Evolutionary conservation across 2,113 vertebrate genomes (phyloP).

Genomic region (Naja naja): DNA sequence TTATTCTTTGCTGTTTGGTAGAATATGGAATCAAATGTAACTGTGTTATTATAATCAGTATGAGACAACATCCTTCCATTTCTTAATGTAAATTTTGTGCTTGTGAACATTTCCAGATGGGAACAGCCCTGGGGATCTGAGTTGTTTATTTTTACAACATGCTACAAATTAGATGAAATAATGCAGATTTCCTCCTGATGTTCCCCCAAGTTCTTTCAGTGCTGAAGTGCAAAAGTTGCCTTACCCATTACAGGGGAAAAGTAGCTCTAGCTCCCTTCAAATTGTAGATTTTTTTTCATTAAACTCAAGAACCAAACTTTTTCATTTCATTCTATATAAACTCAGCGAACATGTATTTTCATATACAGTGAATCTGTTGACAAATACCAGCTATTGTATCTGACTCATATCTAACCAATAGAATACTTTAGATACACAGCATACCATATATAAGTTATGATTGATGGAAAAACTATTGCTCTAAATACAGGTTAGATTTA

Average conservation of each 20-base stretch:
- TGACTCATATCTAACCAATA: conserved; percentile 62
- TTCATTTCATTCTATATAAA: not conserved
- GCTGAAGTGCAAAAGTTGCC: conserved; percentile 18
- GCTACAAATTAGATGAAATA: conserved; percentile 53
- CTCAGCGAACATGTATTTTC: conserved; percentile 40
- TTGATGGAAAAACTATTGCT: conserved; percentile 53
- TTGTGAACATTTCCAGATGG: conserved; percentile 66
- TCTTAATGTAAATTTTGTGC: conserved; percentile 54
- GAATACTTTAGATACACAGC: conserved; percentile 51
- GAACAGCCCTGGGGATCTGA: conserved; percentile 59
- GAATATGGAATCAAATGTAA: conserved; percentile 25
- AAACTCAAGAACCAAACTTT: conserved; percentile 16
- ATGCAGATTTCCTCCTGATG: conserved; percentile 45
- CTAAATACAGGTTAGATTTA: conserved; percentile 19
- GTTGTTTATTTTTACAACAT: conserved; percentile 65
- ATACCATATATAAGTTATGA: conserved; percentile 58
- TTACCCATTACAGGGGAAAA: conserved; percentile 5
- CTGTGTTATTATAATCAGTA: conserved; percentile 30
- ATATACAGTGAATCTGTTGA: conserved; percentile 52
- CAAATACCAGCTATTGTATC: conserved; percentile 62
- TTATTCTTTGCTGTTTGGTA: conserved; percentile 30
- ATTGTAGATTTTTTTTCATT: conserved; percentile 22
- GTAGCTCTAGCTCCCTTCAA: not conserved
- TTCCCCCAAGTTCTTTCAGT: conserved; percentile 37
- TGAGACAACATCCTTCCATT: conserved; percentile 19